phyloP scores from a whole-genome alignment of 2,113 vertebrate genomes.

The Eidolon helvum region DNA sequence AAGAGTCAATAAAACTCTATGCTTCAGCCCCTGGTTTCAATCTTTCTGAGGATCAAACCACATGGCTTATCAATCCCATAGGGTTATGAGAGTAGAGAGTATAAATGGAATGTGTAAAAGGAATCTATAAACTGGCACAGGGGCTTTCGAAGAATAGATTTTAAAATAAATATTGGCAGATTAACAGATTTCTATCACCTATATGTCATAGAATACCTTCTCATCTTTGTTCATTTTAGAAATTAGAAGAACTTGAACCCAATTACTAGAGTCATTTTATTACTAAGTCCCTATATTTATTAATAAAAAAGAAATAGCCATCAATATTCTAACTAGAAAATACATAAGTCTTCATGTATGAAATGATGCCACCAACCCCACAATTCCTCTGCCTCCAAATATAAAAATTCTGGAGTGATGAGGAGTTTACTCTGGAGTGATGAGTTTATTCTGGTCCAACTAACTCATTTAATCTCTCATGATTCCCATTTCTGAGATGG shows the following conservation, averaged over 20 bases:
- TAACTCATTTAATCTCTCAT: not conserved
- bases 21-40: not conserved
- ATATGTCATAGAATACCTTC: not conserved
- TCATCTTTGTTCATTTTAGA: not conserved
- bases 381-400: not conserved
- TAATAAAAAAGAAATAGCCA: not conserved
- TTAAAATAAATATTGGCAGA: not conserved
- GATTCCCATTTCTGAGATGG: not conserved
- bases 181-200: not conserved
- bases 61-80: not conserved
- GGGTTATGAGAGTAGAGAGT: not conserved
- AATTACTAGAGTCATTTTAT: not conserved
- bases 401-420: not conserved
- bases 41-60: not conserved
- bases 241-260: not conserved
- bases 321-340: not conserved
- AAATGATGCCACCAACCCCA: not conserved
- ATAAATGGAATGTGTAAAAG: not conserved
- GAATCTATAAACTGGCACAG: not conserved
- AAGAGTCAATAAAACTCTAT: not conserved
- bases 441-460: not conserved
- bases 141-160: not conserved
- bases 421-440: too few species aligned
- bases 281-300: not conserved
- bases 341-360: not conserved